These are phyloP conservation scores for Avahi laniger DNA, from an alignment of 2,797 vertebrate genomes.

Conservation along the genomic window DNA sequence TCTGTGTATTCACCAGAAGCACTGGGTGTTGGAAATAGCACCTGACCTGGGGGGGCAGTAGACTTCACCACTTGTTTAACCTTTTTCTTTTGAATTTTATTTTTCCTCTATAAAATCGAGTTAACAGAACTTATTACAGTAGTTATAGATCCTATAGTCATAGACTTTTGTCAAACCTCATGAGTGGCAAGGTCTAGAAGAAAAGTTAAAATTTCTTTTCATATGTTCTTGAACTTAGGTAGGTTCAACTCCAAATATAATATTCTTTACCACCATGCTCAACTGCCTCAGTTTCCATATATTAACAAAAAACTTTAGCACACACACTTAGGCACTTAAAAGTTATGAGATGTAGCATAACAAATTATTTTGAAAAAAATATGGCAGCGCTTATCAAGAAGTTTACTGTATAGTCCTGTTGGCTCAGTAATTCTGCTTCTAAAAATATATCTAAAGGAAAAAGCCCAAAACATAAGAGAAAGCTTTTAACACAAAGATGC, in stretches of 20 bases:
- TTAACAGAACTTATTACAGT: neutral
- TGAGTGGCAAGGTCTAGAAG: neutral
- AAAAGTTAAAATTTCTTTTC: neutral
- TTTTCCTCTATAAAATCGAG: conserved; percentile 14
- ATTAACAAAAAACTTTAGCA: neutral
- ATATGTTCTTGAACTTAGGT: neutral
- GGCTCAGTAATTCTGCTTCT: neutral
- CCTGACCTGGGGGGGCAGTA: neutral
- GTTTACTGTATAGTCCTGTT: neutral
- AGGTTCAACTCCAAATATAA: neutral
- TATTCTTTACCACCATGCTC: neutral
- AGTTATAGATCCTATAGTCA: neutral
- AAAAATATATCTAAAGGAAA: neutral
- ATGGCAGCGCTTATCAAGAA: neutral
- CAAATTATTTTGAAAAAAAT: neutral
- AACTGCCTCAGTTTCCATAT: neutral
- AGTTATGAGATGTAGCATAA: neutral
- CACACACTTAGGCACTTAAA: neutral
- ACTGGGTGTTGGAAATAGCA: conserved; percentile 29
- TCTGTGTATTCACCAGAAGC: neutral
- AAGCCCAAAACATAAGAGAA: neutral
- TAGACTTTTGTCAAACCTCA: neutral
- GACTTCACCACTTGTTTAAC: conserved; percentile 7
- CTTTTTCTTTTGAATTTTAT: conserved; percentile 51
- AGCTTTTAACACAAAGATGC: neutral